These are phyloP conservation scores for Augochlora pura DNA, from an alignment of 1,140 invertebrate genomes.

Conservation along the genomic window DNA sequence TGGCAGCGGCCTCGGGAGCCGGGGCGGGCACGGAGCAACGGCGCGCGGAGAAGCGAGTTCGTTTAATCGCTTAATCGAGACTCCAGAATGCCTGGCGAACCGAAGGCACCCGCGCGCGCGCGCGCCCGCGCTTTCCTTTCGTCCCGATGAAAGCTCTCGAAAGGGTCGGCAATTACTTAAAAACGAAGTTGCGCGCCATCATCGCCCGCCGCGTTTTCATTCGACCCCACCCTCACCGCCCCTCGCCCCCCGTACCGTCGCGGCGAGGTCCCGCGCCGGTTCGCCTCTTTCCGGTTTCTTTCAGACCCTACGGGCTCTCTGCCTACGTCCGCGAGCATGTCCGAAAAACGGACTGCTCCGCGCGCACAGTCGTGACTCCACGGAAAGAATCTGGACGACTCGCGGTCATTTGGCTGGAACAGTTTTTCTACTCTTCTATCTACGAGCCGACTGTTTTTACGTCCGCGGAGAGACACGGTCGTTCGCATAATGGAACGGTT, in stretches of 20 bases:
- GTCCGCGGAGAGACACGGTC: too few species aligned
- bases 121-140: conserved; percentile 46
- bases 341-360: too few species aligned
- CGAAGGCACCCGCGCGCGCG: too few species aligned
- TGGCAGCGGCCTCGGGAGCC: conserved; percentile 29
- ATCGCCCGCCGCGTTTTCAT: conserved; percentile 29
- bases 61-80: conserved; percentile 73
- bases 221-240: too few species aligned
- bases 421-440: too few species aligned
- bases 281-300: conserved; percentile 10
- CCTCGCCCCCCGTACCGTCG: not conserved
- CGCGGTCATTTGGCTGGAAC: too few species aligned
- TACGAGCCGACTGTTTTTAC: too few species aligned
- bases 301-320: not conserved
- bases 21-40: not conserved
- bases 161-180: conserved; percentile 69
- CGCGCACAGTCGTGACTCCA: too few species aligned
- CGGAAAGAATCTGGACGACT: too few species aligned
- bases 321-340: too few species aligned
- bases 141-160: conserved; percentile 59
- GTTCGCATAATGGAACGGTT: too few species aligned
- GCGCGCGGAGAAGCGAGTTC: conserved; percentile 31
- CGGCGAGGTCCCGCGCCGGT: not conserved
- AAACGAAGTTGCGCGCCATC: conserved; percentile 54
- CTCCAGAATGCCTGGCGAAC: conserved; percentile 51